Base-by-base conservation (phyloP, 1,140 invertebrate genomes). In the Zaprionus lachaisei region DNA sequence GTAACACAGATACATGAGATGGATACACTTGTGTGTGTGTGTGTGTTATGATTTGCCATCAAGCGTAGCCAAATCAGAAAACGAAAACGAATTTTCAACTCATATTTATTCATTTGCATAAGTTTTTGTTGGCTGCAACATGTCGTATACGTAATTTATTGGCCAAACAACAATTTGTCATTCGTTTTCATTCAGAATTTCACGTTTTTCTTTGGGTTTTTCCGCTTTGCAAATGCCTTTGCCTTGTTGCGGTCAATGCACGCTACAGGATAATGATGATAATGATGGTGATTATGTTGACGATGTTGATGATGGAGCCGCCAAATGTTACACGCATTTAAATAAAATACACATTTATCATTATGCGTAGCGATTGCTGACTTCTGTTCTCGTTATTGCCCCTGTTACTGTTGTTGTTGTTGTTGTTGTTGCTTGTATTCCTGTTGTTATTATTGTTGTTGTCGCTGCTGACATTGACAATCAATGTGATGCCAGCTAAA, bases 261-360 rank as follows among this genome's bases (percentile, higher is more conserved):
- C 62, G 17, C n/a, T 47, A 47, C 41, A 73, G 61, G 49, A 11
- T 61, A 41, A 81, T 67, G 67, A 72, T 24, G 14, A 64, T 51
- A 14, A 47, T 12, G 7, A 12, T 11, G 24, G 38, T 72, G 28
- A 60, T 47, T n/a, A 44, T 20, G 26, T 3, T 58, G 22, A 69
- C 61, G 47, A 62, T 72, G 51, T 74, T 74, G 47, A 72, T 73
- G 55, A 70, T 80, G 72, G 68, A 69, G 69, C 56, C 58, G 63
- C 80, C 80, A 67, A 87, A 87, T 77, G 83, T 80, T 83, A 69
- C 83, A 87, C 72, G 58, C 80, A 86, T 86, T 86, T 87, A 87
- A 86, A 86, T 86, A 87, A 83, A 87, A 86, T 82, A 63, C 72
- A 80, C 83, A 87, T 86, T 86, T 86, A 84, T 86, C 83, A 86